These are phyloP conservation scores for Oscheius onirici DNA, from an alignment of 2,888 invertebrate species.

Conservation along the genomic window DNA sequence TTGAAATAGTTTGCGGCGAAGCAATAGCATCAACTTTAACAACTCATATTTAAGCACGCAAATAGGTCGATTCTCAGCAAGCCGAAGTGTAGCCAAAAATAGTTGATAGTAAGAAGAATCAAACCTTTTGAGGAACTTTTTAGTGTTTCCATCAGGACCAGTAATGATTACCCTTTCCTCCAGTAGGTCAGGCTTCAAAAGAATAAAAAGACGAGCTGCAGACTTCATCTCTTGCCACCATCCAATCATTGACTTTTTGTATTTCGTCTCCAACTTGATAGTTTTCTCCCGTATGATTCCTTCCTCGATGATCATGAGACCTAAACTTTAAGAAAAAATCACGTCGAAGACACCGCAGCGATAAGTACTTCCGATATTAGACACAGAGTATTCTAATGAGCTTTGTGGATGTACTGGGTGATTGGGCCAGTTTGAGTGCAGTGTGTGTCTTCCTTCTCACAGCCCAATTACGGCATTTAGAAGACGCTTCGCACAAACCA, in stretches of 20 bases:
- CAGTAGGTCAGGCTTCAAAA: constrained; percentile 45
- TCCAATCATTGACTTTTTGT: constrained; percentile 53
- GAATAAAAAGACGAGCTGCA: constrained; percentile 54
- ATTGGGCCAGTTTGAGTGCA: constrained; percentile 31
- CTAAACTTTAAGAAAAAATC: constrained; percentile 37
- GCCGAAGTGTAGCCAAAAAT: neutral
- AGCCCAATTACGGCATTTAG: constrained; percentile 29
- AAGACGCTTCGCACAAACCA: constrained; percentile 13
- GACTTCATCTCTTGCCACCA: constrained; percentile 40
- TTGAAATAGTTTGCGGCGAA: no score
- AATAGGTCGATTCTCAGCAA: no score
- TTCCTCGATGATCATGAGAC: constrained; percentile 66
- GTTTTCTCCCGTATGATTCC: constrained; percentile 55
- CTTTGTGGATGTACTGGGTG: constrained; percentile 19
- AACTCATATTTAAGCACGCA: no score
- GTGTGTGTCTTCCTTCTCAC: constrained; percentile 29
- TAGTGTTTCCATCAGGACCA: constrained; percentile 41
- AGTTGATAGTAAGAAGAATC: neutral
- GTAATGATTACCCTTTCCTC: constrained; percentile 58
- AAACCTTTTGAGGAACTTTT: constrained; percentile 57
- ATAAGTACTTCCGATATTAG: constrained; percentile 6
- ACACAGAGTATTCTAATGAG: constrained; percentile 28
- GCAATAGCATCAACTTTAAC: no score
- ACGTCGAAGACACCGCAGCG: neutral
- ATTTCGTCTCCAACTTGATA: constrained; percentile 53